A percentile compares a stretch with the other conserved stretches of the same genome.
These are phyloP conservation scores for Criorhina ranunculi DNA, from an alignment of 2,888 invertebrate species.

Conservation along the genomic window DNA sequence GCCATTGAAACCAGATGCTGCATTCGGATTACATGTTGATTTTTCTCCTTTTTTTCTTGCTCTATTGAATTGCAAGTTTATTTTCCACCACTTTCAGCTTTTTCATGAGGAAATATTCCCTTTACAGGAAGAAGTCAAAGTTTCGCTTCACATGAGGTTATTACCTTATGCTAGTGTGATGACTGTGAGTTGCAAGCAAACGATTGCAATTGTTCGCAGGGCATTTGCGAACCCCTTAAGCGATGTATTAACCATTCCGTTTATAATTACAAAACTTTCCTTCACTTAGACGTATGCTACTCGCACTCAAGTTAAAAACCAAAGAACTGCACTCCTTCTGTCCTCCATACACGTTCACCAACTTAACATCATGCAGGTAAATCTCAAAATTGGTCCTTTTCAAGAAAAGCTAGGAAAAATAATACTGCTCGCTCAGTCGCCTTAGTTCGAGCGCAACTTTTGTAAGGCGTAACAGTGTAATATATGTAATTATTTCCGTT, in stretches of 20 bases:
- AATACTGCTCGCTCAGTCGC: not conserved
- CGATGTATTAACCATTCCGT: not conserved
- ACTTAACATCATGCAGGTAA: constrained; percentile 8
- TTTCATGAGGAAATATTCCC: not conserved
- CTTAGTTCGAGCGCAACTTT: not conserved
- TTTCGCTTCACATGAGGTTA: no score
- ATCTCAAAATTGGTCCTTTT: not conserved
- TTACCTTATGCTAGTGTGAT: no score
- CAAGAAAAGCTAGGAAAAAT: not conserved
- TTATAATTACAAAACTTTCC: constrained; percentile 15
- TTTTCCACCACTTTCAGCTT: no score
- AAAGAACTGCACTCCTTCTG: not conserved
- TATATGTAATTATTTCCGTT: constrained; percentile 62
- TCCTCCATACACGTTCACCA: constrained; percentile 3
- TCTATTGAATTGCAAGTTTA: no score
- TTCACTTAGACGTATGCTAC: not conserved
- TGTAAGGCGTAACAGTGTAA: constrained; percentile 38
- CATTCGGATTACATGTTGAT: no score
- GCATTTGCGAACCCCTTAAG: not conserved
- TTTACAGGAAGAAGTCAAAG: not conserved
- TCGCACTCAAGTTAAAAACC: not conserved
- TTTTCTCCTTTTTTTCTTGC: no score
- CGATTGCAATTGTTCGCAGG: not conserved
- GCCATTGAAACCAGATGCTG: no score
- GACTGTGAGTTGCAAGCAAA: not conserved